A percentile compares a stretch with the other conserved stretches of the same genome.
These are phyloP conservation scores for Geotrupes spiniger DNA, from an alignment of 2,888 invertebrate genomes.

Conservation along the genomic window DNA sequence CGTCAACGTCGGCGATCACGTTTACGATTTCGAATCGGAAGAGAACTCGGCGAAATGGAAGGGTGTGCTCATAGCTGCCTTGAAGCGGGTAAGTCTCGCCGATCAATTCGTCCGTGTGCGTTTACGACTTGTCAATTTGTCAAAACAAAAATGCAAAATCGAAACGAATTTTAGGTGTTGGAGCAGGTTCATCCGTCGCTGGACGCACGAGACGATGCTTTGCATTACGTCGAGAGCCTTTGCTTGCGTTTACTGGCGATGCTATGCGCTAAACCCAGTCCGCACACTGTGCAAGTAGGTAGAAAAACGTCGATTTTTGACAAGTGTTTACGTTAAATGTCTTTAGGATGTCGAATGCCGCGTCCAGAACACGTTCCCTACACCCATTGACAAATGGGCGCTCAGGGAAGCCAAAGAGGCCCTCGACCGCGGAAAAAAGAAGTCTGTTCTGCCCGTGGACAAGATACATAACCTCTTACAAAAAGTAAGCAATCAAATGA, in stretches of 20 bases:
- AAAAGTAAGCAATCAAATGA: slow-evolving; percentile 55
- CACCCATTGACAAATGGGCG: slow-evolving; percentile 93
- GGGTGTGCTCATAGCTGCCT: slow-evolving; percentile 81
- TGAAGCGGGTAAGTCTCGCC: slow-evolving; percentile 70
- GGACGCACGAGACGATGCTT: slow-evolving; percentile 81
- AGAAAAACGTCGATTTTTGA: background rate
- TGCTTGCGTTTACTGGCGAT: slow-evolving; percentile 84
- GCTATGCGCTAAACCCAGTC: slow-evolving; percentile 82
- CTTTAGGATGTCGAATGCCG: slow-evolving; percentile 87
- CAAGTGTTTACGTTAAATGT: background rate
- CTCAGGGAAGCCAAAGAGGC: slow-evolving; percentile 84
- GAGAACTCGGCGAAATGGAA: slow-evolving; percentile 92
- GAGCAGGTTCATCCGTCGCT: slow-evolving; percentile 88
- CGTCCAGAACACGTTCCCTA: slow-evolving; percentile 89
- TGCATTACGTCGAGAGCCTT: slow-evolving; percentile 88
- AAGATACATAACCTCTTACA: slow-evolving; percentile 85
- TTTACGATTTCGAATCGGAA: slow-evolving; percentile 83
- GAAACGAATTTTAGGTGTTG: slow-evolving; percentile 65
- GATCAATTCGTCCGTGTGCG: no score
- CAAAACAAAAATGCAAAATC: background rate
- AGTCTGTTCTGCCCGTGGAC: slow-evolving; percentile 77
- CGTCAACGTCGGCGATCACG: slow-evolving; percentile 52
- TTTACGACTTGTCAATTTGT: no score
- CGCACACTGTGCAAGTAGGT: slow-evolving; percentile 71
- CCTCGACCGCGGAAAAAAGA: slow-evolving; percentile 75